Evolutionary conservation across 1,140 invertebrate genomes (phyloP).

Genomic region (Neuroterus valhalla): DNA sequence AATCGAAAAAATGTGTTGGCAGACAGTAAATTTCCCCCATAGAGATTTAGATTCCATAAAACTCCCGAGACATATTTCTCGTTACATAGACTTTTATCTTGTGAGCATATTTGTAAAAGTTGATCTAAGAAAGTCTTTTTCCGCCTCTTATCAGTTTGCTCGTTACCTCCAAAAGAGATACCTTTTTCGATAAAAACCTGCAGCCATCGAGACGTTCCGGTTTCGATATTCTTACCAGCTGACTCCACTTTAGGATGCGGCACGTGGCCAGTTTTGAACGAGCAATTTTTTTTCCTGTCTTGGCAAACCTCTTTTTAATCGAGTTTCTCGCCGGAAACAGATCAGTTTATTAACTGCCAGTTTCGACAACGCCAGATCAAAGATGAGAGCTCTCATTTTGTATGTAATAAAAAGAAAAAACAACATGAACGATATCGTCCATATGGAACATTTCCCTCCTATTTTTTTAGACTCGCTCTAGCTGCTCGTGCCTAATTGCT

Average conservation of each 20-base stretch:
- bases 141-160: slow-evolving; percentile 4
- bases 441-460: neutral
- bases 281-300: neutral
- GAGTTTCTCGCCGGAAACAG: neutral
- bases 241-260: slow-evolving; percentile 47
- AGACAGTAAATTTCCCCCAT: too few species aligned
- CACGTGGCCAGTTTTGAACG: slow-evolving; percentile 48
- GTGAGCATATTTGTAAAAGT: neutral
- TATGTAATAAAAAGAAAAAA: neutral
- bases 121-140: neutral
- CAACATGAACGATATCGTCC: neutral
- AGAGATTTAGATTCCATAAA: neutral
- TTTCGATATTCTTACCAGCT: slow-evolving; percentile 51
- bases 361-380: neutral
- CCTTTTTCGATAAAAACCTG: slow-evolving; percentile 54
- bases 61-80: neutral
- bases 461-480: slow-evolving; percentile 1
- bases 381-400: too few species aligned
- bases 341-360: slow-evolving; percentile 5
- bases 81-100: neutral
- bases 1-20: too few species aligned
- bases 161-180: neutral
- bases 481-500: too few species aligned
- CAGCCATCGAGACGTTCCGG: slow-evolving; percentile 22
- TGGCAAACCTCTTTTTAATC: neutral